Percentiles rank a stretch among this genome's conserved stretches.
These are phyloP conservation scores for Lophius americanus DNA, from an alignment of 2,797 vertebrate species.

Conservation along the genomic window DNA sequence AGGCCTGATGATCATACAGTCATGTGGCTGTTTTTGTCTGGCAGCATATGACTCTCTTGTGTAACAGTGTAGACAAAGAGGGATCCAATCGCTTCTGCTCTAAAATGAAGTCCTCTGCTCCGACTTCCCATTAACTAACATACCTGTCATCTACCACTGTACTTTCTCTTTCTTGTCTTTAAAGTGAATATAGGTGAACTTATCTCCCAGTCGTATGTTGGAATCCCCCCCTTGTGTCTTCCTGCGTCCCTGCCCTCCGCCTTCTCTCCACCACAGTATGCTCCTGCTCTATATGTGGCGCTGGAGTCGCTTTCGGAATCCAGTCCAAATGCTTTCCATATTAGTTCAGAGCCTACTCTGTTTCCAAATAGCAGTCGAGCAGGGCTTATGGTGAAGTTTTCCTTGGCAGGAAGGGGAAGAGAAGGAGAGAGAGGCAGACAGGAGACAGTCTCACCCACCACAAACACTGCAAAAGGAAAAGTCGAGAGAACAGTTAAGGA, in stretches of 20 bases:
- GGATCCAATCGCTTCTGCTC: constrained; percentile 58
- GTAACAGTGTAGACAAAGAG: constrained; percentile 73
- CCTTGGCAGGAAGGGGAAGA: constrained; percentile 67
- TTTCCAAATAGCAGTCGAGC: constrained; percentile 83
- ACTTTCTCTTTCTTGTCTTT: constrained; percentile 34
- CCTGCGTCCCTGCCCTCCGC: constrained; percentile 54
- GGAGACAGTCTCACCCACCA: constrained; percentile 52
- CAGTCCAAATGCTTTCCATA: constrained; percentile 96
- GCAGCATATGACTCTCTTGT: constrained; percentile 69
- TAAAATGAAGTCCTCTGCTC: constrained; percentile 54
- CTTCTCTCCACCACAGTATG: constrained; percentile 61
- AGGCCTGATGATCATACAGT: constrained; percentile 79
- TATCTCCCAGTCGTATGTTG: constrained; percentile 78
- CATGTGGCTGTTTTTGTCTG: constrained; percentile 77
- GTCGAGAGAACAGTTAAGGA: constrained; percentile 37
- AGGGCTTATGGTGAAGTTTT: constrained; percentile 74
- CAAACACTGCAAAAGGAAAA: constrained; percentile 54
- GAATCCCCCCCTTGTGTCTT: constrained; percentile 83
- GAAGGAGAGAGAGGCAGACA: constrained; percentile 41
- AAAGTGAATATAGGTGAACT: constrained; percentile 21
- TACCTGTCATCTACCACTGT: constrained; percentile 41
- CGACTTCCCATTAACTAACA: constrained; percentile 63
- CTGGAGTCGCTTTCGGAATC: constrained; percentile 81
- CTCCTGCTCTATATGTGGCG: constrained; percentile 89
- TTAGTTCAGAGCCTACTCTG: constrained; percentile 91